Conservation (phyloP, 2,797 vertebrate genomes). For the Clarias laeviceps region DNA sequence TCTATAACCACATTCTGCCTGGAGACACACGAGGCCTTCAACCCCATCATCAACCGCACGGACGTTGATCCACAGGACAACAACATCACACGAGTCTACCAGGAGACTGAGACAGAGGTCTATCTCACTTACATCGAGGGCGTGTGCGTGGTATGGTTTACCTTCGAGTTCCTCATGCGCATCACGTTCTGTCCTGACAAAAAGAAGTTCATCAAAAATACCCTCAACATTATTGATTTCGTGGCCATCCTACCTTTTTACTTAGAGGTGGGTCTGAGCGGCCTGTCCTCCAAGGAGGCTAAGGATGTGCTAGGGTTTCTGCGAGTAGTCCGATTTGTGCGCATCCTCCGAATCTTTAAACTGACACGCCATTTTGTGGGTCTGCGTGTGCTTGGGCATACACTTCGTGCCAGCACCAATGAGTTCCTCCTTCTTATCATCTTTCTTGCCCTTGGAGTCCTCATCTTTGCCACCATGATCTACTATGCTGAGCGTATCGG, state of each 20-base stretch:
- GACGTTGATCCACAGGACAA: slow-evolving; percentile 81
- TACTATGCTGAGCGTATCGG: slow-evolving; percentile 90
- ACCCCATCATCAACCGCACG: slow-evolving; percentile 86
- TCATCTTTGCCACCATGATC: slow-evolving; percentile 92
- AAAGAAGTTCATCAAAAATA: slow-evolving; percentile 88
- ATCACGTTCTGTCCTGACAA: slow-evolving; percentile 89
- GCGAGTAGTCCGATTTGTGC: slow-evolving; percentile 85
- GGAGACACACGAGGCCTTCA: slow-evolving; percentile 89
- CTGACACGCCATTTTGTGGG: slow-evolving; percentile 88
- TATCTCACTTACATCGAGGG: slow-evolving; percentile 90
- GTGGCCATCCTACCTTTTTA: slow-evolving; percentile 92
- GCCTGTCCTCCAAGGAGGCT: slow-evolving; percentile 87
- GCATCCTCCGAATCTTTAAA: slow-evolving; percentile 91
- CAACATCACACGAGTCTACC: slow-evolving; percentile 80
- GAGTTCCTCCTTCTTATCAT: slow-evolving; percentile 91
- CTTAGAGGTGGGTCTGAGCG: slow-evolving; percentile 87
- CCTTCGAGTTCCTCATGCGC: slow-evolving; percentile 89
- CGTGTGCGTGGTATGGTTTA: slow-evolving; percentile 90
- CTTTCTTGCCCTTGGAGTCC: slow-evolving; percentile 87
- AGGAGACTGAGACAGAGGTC: slow-evolving; percentile 85
- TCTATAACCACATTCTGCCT: slow-evolving; percentile 91
- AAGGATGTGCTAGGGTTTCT: slow-evolving; percentile 91
- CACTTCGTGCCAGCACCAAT: slow-evolving; percentile 87
- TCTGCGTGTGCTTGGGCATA: slow-evolving; percentile 86
- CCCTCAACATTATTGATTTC: slow-evolving; percentile 91